A percentile compares a stretch with the other conserved stretches of the same genome.
Evolutionary conservation across 2,888 invertebrate genomes (phyloP).

Genomic region (Pyrocoelia pectoralis): DNA sequence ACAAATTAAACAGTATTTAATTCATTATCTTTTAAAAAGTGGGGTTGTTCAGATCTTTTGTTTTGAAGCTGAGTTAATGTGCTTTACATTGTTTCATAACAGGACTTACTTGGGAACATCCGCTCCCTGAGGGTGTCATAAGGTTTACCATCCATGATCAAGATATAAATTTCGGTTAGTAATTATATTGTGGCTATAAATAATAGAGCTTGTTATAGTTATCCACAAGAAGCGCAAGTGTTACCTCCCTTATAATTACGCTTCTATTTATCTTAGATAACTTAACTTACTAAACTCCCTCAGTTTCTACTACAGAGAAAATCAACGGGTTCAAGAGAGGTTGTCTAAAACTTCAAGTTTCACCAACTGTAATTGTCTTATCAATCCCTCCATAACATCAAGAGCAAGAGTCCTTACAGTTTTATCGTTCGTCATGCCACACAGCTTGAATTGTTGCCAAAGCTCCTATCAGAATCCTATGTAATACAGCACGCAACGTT

Average conservation of each 20-base stretch:
- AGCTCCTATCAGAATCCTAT: neutral
- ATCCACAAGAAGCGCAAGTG: constrained; percentile 49
- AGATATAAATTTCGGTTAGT: constrained; percentile 54
- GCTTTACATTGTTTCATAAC: constrained; percentile 26
- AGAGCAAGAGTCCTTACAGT: neutral
- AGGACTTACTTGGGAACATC: constrained; percentile 32
- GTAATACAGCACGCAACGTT: neutral
- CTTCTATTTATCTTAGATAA: constrained; percentile 45
- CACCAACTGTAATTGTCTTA: neutral
- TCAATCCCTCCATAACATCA: neutral
- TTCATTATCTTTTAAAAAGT: neutral
- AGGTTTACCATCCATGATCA: constrained; percentile 49
- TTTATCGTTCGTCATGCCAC: neutral
- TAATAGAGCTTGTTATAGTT: constrained; percentile 52
- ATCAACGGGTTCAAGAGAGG: neutral
- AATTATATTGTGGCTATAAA: constrained; percentile 55
- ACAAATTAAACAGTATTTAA: constrained; percentile 17
- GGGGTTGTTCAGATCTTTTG: constrained; percentile 7
- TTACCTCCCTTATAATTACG: constrained; percentile 51
- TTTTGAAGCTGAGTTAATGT: constrained; percentile 22
- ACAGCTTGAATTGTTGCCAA: neutral
- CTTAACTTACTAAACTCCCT: constrained; percentile 37
- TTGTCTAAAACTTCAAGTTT: neutral
- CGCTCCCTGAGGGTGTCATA: constrained; percentile 34
- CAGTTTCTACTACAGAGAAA: constrained; percentile 16